Evolutionary conservation across 2,888 invertebrate genomes (phyloP), one percentile per base, ranked within the genome.

Genomic region (Drosophila tripunctata): DNA sequence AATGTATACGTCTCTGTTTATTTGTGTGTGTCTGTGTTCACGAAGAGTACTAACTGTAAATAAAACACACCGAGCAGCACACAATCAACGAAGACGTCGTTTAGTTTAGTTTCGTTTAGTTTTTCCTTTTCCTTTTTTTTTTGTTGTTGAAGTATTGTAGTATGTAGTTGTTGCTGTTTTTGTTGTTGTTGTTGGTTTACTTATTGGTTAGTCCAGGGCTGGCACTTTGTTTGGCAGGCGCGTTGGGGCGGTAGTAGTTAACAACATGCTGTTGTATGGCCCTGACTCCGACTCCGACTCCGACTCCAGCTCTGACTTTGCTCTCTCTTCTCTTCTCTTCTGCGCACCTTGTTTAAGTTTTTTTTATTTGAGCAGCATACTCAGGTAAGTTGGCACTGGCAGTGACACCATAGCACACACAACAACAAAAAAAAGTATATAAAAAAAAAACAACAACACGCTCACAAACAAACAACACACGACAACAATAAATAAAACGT

Each of bases 271-370:
- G 54, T 54, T n/a, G n/a, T n/a, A n/a, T n/a, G n/a, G n/a, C n/a
- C n/a, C n/a, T n/a, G n/a, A n/a, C n/a, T n/a, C n/a, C n/a, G 52
- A 43, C 65, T 21, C 63, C 43, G 70, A 44, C 57, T 57, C 38
- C 33, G 47, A 19, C 24, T 27, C 21, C 38, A 12, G 38, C n/a
- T n/a, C n/a, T n/a, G n/a, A n/a, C n/a, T n/a, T n/a, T n/a, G n/a
- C n/a, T n/a, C n/a, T n/a, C n/a, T n/a, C n/a, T n/a, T n/a, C n/a
- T n/a, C n/a, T n/a, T n/a, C n/a, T n/a, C n/a, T 27, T 57, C 65
- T 72, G 69, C 74, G 74, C 74, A 73, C 64, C 63, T 77, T 84
- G 67, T 84, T 81, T 82, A 67, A 84, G 79, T 81, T 84, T 65
- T 84, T 65, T 62, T 67, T 72, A 60, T 73, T 81, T 66, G 54